Conservation (phyloP, 2,888 invertebrate species). For the Synanthedon myopaeformis region DNA sequence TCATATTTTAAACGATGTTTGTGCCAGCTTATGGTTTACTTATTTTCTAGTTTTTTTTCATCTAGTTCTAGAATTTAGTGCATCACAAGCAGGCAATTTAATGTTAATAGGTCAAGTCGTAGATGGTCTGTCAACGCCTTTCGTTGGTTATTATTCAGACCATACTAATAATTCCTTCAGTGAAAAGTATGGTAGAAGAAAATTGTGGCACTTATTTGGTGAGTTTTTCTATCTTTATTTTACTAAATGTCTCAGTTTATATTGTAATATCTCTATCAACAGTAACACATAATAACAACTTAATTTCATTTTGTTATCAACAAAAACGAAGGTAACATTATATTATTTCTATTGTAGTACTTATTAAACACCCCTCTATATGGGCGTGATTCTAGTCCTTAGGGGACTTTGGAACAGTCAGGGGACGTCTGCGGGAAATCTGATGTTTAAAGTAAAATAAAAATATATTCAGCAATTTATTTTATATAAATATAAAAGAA, state of each 20-base stretch:
- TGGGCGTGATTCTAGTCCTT: too few species aligned
- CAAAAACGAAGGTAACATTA: neutral
- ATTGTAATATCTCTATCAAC: neutral
- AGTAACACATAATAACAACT: neutral
- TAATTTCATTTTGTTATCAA: neutral
- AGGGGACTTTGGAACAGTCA: too few species aligned
- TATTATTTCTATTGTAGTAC: neutral
- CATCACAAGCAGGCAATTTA: constrained; percentile 71
- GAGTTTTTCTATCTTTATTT: constrained; percentile 23
- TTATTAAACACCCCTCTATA: too few species aligned
- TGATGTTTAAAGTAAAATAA: too few species aligned
- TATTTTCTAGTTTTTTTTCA: constrained; percentile 88
- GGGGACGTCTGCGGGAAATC: too few species aligned
- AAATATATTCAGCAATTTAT: too few species aligned
- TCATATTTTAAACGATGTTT: constrained; percentile 91
- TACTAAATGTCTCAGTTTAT: neutral
- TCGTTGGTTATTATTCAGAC: constrained; percentile 89
- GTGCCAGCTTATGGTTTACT: constrained; percentile 95
- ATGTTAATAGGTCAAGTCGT: constrained; percentile 87
- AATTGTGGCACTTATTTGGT: constrained; percentile 93
- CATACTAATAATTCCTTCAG: constrained; percentile 74
- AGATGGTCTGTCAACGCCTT: constrained; percentile 88
- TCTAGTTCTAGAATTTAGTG: constrained; percentile 68
- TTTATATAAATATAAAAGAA: too few species aligned
- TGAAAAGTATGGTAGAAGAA: constrained; percentile 82